Conservation (phyloP, 2,888 invertebrate species). For the Eilema depressum region DNA sequence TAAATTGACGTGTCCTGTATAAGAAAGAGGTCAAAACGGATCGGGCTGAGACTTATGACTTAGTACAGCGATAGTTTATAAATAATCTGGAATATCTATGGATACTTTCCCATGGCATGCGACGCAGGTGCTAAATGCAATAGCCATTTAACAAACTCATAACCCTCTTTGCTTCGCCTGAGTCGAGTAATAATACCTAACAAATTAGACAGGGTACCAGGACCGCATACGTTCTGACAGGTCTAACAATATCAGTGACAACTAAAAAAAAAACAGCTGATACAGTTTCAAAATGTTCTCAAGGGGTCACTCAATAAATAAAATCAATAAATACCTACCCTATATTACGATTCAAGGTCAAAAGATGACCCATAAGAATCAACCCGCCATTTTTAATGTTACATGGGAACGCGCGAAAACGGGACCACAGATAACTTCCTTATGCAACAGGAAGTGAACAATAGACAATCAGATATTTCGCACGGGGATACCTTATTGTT, state of each 20-base stretch:
- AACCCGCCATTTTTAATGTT: constrained; percentile 23
- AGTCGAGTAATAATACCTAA: neutral
- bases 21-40: too few relatives aligned
- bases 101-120: too few relatives aligned
- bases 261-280: constrained; percentile 9
- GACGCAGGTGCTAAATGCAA: too few relatives aligned
- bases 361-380: constrained; percentile 35
- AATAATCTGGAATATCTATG: too few relatives aligned
- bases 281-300: constrained; percentile 5
- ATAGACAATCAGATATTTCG: constrained; percentile 50
- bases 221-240: neutral
- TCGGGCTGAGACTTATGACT: too few relatives aligned
- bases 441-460: constrained; percentile 40
- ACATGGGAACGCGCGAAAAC: constrained; percentile 16
- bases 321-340: constrained; percentile 12
- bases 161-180: too few relatives aligned
- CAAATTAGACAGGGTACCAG: neutral
- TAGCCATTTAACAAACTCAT: too few relatives aligned
- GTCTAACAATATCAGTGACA: too few relatives aligned
- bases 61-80: too few relatives aligned
- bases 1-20: too few relatives aligned
- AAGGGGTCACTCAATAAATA: constrained; percentile 11
- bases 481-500: constrained; percentile 44
- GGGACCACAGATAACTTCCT: constrained; percentile 24
- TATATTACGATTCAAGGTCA: constrained; percentile 20